Base-by-base conservation (phyloP, 2,113 vertebrate species). In the Syngnathus scovelli region DNA sequence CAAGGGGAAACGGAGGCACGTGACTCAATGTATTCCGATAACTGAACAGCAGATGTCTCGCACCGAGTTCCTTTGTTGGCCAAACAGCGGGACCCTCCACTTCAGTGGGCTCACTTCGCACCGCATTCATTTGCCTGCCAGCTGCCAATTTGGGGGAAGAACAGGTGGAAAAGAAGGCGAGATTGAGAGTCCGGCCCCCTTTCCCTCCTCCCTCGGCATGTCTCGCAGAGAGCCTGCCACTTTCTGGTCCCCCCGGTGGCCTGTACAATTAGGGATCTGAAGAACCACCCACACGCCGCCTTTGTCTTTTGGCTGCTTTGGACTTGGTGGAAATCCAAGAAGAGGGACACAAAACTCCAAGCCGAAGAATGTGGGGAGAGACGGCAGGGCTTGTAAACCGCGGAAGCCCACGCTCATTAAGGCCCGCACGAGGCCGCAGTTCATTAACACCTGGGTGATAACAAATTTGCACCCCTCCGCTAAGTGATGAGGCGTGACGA, bases 1-100 rank as follows among this genome's bases (percentile, higher is more conserved):
- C 77, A 79, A 81, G 75, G 80, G 78, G 66, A 79, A 85, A 83
- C 74, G 78, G 77, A 84, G 85, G 86, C 90, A 90, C 89, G 88
- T 91, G 90, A 92, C 88, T 89, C 91, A 93, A 93, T 93, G 90
- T 93, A 91, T 93, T 93, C 91, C 92, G 92, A 93, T 93, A 92
- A 93, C 93, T 91, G 90, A 91, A 90, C 86, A 93, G 92, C 95
- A 97, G 95, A 96, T 95, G 94, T 92, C 92, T 94, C 91, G 91
- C 91, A 91, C 89, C 91, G 91, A 93, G 92, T 92, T 77, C 90
- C 90, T 92, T 92, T 92, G 92, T 92, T 92, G 91, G 90, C 75
- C 83, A 92, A 96, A 92, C 94, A 95, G 93, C 93, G 93, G 93
- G 93, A 93, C 92, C 90, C 92, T 92, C 90, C 92, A 93, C 89